A percentile compares a stretch with the other conserved stretches of the same genome.
Conservation (phyloP, 1,140 invertebrate species). For the Brachionus angularis region DNA sequence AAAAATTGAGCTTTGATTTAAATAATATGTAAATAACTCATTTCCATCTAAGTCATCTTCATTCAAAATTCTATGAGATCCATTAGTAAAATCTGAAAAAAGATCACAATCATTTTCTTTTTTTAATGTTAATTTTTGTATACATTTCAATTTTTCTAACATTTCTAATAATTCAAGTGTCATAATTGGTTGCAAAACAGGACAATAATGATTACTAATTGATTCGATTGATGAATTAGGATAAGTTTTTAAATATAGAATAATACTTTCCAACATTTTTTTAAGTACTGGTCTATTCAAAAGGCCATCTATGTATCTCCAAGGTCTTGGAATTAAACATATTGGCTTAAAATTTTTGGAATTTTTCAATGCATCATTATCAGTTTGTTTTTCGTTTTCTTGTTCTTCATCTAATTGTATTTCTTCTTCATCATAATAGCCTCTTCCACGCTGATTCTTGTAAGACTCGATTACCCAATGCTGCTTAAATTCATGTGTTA, state of each 20-base stretch:
- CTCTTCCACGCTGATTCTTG: conserved; percentile 9
- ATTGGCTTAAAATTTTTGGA: conserved; percentile 36
- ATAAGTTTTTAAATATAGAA: conserved; percentile 30
- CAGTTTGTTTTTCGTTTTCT: background rate
- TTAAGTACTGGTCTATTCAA: conserved; percentile 27
- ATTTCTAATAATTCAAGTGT: conserved; percentile 33
- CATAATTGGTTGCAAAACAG: conserved; percentile 39
- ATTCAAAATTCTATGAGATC: background rate
- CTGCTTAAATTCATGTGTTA: conserved; percentile 37
- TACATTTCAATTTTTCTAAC: conserved; percentile 31
- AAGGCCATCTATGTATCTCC: conserved; percentile 30
- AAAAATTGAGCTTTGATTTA: conserved; percentile 33
- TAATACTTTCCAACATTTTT: conserved; percentile 30
- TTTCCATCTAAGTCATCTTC: conserved; percentile 12
- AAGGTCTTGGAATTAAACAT: conserved; percentile 37
- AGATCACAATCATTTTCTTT: conserved; percentile 17
- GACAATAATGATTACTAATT: conserved; percentile 27
- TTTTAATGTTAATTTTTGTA: conserved; percentile 16
- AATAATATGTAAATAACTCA: conserved; percentile 6
- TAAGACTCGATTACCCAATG: conserved; percentile 40
- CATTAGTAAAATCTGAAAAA: conserved; percentile 33
- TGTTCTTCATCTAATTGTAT: background rate
- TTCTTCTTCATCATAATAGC: conserved; percentile 1
- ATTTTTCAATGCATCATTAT: background rate
- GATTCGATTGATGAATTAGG: conserved; percentile 12